Evolutionary conservation across 1,140 invertebrate genomes (phyloP).

Genomic region (Chlorops oryzae): DNA sequence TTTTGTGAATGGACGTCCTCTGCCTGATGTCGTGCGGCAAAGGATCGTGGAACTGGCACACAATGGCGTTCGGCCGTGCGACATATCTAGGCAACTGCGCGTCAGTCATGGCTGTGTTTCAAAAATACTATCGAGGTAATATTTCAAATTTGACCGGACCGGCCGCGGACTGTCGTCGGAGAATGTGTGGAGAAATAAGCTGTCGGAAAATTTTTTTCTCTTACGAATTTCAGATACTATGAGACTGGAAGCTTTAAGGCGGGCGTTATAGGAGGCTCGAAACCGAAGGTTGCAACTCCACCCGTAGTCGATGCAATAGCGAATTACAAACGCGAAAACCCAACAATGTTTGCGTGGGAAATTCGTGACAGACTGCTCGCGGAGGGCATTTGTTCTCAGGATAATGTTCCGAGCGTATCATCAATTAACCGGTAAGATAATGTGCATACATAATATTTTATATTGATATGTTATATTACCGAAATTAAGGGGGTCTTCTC

Average conservation of each 20-base stretch:
- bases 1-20: constrained; percentile 91
- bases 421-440: constrained; percentile 99
- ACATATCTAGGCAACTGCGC: constrained; percentile 83
- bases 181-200: no score
- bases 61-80: constrained; percentile 90
- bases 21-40: constrained; percentile 90
- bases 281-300: constrained; percentile 98
- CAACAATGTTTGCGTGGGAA: constrained; percentile 99
- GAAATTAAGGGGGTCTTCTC: no score
- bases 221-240: constrained; percentile 88
- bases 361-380: constrained; percentile 93
- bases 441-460: no score
- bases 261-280: constrained; percentile 97
- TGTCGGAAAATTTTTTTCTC: no score
- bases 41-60: constrained; percentile 93
- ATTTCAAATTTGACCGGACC: no score
- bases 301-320: constrained; percentile 97
- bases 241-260: constrained; percentile 98
- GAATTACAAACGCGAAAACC: constrained; percentile 97
- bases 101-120: constrained; percentile 91
- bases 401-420: constrained; percentile 97
- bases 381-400: constrained; percentile 95
- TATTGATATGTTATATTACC: no score
- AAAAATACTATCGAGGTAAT: constrained; percentile 89
- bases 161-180: no score